A percentile compares a stretch with the other conserved stretches of the same genome.
Conservation (phyloP, 2,888 invertebrate species). For the Agrotis segetum region DNA sequence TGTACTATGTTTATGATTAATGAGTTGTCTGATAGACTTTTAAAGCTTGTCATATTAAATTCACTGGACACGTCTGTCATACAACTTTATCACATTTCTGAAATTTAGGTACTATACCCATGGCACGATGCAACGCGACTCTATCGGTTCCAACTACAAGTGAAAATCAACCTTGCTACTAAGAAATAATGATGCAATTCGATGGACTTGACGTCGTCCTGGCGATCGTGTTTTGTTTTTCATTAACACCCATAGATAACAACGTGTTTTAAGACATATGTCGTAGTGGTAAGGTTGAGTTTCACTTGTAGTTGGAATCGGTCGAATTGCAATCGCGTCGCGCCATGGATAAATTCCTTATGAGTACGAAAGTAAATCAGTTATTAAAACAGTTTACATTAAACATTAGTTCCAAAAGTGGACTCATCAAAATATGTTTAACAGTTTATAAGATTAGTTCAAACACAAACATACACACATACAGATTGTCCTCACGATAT, state of each 20-base stretch:
- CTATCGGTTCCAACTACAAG: too few relatives aligned
- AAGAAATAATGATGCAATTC: too few relatives aligned
- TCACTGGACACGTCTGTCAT: constrained; percentile 31
- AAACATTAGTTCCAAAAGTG: constrained; percentile 4
- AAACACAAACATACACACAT: constrained; percentile 31
- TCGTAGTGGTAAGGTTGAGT: too few relatives aligned
- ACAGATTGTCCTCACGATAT: constrained; percentile 46
- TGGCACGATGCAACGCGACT: too few relatives aligned
- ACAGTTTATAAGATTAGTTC: constrained; percentile 43
- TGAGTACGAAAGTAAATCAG: neutral
- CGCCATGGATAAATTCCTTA: too few relatives aligned
- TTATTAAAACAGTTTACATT: constrained; percentile 6
- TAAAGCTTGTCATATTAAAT: constrained; percentile 52
- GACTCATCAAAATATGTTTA: constrained; percentile 36
- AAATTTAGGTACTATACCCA: neutral
- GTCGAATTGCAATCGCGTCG: too few relatives aligned
- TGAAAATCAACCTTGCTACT: too few relatives aligned
- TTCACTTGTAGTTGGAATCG: too few relatives aligned
- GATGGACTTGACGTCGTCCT: too few relatives aligned
- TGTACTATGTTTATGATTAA: constrained; percentile 46
- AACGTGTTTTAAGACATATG: too few relatives aligned
- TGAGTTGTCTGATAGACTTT: constrained; percentile 48
- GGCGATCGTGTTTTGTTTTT: too few relatives aligned
- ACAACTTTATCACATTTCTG: constrained; percentile 25
- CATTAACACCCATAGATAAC: too few relatives aligned